Evolutionary conservation across 2,113 vertebrate species (phyloP), one percentile per base, ranked within the genome.

Genomic region (Gallinago undulata): DNA sequence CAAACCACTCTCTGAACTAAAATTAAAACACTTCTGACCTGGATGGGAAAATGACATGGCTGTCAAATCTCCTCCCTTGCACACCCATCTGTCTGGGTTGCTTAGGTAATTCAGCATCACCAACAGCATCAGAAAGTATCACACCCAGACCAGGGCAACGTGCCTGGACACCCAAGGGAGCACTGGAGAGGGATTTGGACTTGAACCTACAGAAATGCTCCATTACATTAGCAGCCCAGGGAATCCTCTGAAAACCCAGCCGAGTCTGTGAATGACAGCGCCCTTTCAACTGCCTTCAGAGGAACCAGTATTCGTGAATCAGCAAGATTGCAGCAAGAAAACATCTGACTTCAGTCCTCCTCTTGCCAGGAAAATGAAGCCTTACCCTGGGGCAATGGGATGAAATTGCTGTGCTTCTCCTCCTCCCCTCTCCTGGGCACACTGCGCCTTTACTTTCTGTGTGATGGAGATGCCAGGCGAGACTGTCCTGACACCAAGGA

Each of bases 381-480:
- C 16, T n/a, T 53, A 17, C 41, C 45, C 48, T 18, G 43, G 21
- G 62, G 68, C 66, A 9, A 43, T 2, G 25, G 53, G 53, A 31
- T 67, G 66, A 37, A 64, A 19, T 7, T 1, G 12, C 53, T 1
- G 2, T 16, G 35, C 31, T 78, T 3, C 43, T 37, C 4, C 50
- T 39, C 55, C 64, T 55, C 27, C 19, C 23, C 43, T 69, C 43
- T 27, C 48, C 2, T 0, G 11, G 48, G 31, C 28, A 31, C 37
- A 0, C 48, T 2, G 50, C 3, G 2, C 14, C 30, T 16, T 13
- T 21, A 33, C n/a, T 9, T 33, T 27, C 64, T 19, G 7, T 0
- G 9, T 4, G 6, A 6, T 1, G 13, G 13, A 67, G 77, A 18
- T 11, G 35, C 6, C 43, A 45, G 63, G 23, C 7, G 43, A 87